These are phyloP conservation scores for Sterrhoptilus dennistouni DNA, from an alignment of 2,113 vertebrate species.

Conservation along the genomic window DNA sequence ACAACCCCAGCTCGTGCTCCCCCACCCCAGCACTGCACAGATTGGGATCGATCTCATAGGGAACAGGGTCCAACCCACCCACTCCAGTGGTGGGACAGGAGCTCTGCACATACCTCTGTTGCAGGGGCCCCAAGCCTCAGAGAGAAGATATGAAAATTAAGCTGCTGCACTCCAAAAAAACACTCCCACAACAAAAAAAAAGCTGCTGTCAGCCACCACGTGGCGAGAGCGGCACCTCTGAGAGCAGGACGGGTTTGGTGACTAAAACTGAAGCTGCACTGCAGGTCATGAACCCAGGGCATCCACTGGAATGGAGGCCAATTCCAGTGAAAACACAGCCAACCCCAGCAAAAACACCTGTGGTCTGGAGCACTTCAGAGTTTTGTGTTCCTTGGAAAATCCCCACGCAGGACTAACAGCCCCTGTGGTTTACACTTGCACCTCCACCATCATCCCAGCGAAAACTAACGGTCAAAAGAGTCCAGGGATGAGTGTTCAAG, in stretches of 20 bases:
- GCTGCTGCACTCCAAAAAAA: not conserved
- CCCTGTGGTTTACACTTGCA: not conserved
- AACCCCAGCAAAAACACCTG: not conserved
- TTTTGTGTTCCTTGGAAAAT: not conserved
- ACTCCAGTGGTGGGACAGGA: rapidly evolving
- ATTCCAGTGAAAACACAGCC: not conserved
- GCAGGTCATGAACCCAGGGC: not conserved
- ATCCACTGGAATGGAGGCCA: not conserved
- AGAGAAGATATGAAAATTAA: not conserved
- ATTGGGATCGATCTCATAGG: rapidly evolving
- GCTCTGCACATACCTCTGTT: not conserved
- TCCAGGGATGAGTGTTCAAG: not conserved
- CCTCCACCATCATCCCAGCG: rapidly evolving
- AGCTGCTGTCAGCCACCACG: not conserved
- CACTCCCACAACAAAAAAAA: not conserved
- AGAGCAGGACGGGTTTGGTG: not conserved
- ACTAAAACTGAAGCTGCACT: not conserved
- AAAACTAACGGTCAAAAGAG: not conserved
- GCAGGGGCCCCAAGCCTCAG: not conserved
- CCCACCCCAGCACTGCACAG: not conserved
- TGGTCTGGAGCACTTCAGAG: not conserved
- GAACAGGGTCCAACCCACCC: not conserved
- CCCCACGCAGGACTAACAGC: not conserved
- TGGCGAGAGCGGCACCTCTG: rapidly evolving
- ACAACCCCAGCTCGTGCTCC: not conserved